Base-by-base conservation (phyloP, 2,888 invertebrate species). In the Papilio gigon region DNA sequence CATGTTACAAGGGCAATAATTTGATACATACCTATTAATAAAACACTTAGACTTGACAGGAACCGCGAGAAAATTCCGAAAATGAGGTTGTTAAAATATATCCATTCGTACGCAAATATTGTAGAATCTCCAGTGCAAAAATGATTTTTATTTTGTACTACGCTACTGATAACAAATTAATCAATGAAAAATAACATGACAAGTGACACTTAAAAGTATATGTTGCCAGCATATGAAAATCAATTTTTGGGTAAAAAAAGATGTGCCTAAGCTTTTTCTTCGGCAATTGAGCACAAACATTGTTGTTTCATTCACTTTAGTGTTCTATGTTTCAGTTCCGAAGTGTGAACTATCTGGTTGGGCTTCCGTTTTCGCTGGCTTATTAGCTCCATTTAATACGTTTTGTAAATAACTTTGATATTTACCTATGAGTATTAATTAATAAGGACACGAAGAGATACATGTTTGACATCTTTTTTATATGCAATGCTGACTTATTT, bases 1-100 rank as follows among this genome's bases (percentile, higher is more conserved):
- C 25, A 27, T 60, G 37, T 47, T 37, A 69, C 82, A 86, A 86
- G 85, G 85, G 76, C 83, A 72, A 76, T 66, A 74, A 79, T 80
- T 81, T 75, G 73, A 71, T 74, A 80, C 82, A 74, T 76, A 84
- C 81, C 78, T 79, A 61, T 65, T 53, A 47, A 56, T 30, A 63
- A 58, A 62, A 40, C 25, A 11, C 35, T 40, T 35, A 14, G 37
- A 17, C 25, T 20, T 1, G 33, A 11, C 2, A 56, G 5, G n/a
- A 37, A 30, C 17, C 17, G 30, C 9, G 9, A 17, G 11, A 9
- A 58, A 56, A 11, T 11, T 27, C 17, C 17, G 27, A 47, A 47
- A 27, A 47, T 27, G 11, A 14, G 22, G 17, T 3, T 44, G 14
- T 20, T 33, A 50, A 30, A 30, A n/a, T 37, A 37, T 27, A 37